Percentiles rank a stretch among this genome's conserved stretches.
Evolutionary conservation across 2,797 vertebrate species (phyloP).

Genomic region (Urocyon cinereoargenteus): DNA sequence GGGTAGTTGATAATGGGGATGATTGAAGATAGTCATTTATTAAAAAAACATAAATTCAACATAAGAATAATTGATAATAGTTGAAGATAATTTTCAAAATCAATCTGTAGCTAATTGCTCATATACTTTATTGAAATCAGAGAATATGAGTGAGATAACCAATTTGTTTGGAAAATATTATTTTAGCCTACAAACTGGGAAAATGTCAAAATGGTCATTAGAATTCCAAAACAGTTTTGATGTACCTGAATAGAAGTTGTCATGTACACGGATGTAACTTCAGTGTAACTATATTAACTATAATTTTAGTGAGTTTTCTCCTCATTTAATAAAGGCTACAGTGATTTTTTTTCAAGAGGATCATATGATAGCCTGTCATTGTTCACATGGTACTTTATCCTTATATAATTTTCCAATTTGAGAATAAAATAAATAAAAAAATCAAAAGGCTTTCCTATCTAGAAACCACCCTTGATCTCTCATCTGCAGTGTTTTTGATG

Average conservation of each 20-base stretch:
- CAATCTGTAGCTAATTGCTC: not conserved
- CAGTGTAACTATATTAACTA: conserved; percentile 14
- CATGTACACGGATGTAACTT: conserved; percentile 32
- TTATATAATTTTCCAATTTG: not conserved
- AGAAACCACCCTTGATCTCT: not conserved
- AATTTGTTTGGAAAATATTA: conserved; percentile 31
- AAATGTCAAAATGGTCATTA: conserved; percentile 50
- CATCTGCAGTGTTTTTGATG: not conserved
- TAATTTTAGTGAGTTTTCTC: conserved; percentile 59
- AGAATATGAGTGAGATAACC: conserved; percentile 15
- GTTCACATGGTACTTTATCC: not conserved
- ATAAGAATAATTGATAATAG: not conserved
- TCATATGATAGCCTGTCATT: not conserved
- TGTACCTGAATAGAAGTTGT: conserved; percentile 37
- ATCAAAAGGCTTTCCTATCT: not conserved
- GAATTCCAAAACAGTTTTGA: conserved; percentile 24
- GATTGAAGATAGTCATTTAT: not conserved
- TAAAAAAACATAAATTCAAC: not conserved
- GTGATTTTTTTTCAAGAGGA: not conserved
- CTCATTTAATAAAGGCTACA: not conserved
- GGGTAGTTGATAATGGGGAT: not conserved
- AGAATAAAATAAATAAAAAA: not conserved
- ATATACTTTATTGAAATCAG: not conserved
- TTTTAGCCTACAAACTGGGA: conserved; percentile 34
- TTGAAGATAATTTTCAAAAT: not conserved